Percentiles rank a stretch among this genome's conserved stretches.
Evolutionary conservation across 1,140 invertebrate species (phyloP).

Genomic region (Berghia stephanieae): DNA sequence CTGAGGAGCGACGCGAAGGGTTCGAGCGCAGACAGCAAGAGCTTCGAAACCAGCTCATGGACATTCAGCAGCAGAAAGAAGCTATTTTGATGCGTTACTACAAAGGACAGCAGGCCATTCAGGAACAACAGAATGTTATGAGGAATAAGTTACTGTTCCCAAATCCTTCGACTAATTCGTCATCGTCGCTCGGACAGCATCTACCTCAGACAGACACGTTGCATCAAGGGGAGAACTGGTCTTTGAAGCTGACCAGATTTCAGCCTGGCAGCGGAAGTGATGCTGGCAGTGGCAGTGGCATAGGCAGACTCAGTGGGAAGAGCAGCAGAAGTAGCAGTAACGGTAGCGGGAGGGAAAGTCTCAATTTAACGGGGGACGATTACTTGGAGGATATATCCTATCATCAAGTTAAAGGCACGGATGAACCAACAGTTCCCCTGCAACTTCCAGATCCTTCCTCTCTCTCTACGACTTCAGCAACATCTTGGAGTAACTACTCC

Average conservation of each 20-base stretch:
- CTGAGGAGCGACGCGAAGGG: conserved; percentile 38
- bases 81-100: conserved; percentile 51
- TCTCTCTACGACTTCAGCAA: too few species aligned
- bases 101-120: conserved; percentile 38
- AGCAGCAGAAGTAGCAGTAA: conserved; percentile 16
- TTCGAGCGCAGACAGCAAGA: conserved; percentile 49
- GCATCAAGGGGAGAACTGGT: too few species aligned
- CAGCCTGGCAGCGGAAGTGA: too few species aligned
- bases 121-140: conserved; percentile 38
- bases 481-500: too few species aligned
- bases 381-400: conserved; percentile 29
- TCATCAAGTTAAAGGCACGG: conserved; percentile 3
- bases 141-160: conserved; percentile 36
- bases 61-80: conserved; percentile 57
- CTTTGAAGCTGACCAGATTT: too few species aligned
- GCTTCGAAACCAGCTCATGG: conserved; percentile 47
- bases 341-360: not conserved
- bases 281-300: too few species aligned
- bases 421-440: not conserved
- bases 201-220: too few species aligned
- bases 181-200: too few species aligned
- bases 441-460: not conserved
- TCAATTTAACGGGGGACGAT: conserved; percentile 8
- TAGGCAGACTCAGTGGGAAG: not conserved
- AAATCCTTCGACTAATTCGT: too few species aligned